Evolutionary conservation across 2,888 invertebrate species (phyloP), one percentile per base, ranked within the genome.

Genomic region (Steromphala cineraria): DNA sequence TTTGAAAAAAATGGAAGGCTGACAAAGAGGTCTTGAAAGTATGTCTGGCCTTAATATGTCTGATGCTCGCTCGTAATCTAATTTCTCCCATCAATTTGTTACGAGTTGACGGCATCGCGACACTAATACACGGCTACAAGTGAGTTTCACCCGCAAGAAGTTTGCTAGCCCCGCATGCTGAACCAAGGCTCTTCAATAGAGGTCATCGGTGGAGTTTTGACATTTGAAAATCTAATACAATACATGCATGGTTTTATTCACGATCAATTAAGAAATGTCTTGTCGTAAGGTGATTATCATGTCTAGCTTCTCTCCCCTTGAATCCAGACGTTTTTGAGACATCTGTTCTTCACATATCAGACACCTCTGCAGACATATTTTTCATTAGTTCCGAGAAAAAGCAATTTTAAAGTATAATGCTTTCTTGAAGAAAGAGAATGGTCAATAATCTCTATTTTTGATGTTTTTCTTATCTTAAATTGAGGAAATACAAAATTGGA

Each of bases 11-110:
- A 40, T 36, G 71, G 71, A 71, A 36, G 19, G 19, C 71, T 71
- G 36, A 71, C 71, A 71, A 71, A 71, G 71, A 71, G 40, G 71
- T 71, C 71, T 71, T 71, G 71, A 71, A 71, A 71, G 71, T 71
- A 71, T 71, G 71, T 71, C 71, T 71, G 71, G 71, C 31, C 71
- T 31, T 71, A 71, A 71, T 71, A 71, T 40, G 71, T 71, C 71
- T 71, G 71, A 71, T 71, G 71, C 36, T 36, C 36, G 31, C 17
- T 71, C 31, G 31, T 71, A 71, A 71, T 40, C 36, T 40, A 71
- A 71, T 71, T 71, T 71, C 36, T 40, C 19, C 36, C 40, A 71
- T 71, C 71, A 71, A 71, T 71, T 71, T 71, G 71, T 71, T 36
- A 71, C 71, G 71, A 71, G 71, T 36, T 71, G 71, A 71, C 71